These are phyloP conservation scores for Hydrozoanthus tunicans DNA, from an alignment of 64 coral and sea anemone species.

Conservation along the genomic window DNA sequence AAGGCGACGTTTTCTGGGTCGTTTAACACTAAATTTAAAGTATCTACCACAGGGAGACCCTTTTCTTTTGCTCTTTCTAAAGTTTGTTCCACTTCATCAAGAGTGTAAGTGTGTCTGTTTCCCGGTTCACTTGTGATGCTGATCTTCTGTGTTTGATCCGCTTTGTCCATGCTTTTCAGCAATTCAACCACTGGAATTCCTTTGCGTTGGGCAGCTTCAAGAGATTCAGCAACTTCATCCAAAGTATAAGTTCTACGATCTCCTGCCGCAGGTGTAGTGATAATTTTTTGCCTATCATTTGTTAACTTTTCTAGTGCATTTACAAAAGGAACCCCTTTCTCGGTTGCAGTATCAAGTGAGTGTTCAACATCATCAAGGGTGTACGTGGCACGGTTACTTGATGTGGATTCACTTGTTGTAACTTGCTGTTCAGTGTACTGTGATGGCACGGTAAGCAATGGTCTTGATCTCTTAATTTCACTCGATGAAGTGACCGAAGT, in stretches of 20 bases:
- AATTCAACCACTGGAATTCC: constrained; percentile 83
- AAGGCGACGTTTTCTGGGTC: background rate
- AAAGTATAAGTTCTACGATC: constrained; percentile 76
- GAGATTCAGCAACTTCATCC: constrained; percentile 76
- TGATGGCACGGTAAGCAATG: background rate
- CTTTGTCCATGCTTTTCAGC: constrained; percentile 41
- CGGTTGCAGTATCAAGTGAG: constrained; percentile 42
- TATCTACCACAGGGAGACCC: constrained; percentile 75
- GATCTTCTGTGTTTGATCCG: background rate
- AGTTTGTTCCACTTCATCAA: constrained; percentile 76
- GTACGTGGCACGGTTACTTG: constrained; percentile 53
- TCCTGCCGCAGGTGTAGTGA: background rate
- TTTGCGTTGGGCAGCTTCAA: constrained; percentile 74
- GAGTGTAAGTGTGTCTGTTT: constrained; percentile 71
- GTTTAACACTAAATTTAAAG: constrained; percentile 57
- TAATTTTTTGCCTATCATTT: constrained; percentile 17
- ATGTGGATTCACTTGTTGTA: background rate
- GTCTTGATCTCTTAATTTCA: background rate
- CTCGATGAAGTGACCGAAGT: background rate
- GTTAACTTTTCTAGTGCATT: constrained; percentile 30
- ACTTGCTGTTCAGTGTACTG: background rate
- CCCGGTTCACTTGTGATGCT: constrained; percentile 26
- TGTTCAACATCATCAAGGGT: constrained; percentile 58
- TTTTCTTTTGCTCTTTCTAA: constrained; percentile 78
- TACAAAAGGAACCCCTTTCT: constrained; percentile 47